Evolutionary conservation across 2,797 vertebrate species (phyloP).

Genomic region (Coregonus suidteri): DNA sequence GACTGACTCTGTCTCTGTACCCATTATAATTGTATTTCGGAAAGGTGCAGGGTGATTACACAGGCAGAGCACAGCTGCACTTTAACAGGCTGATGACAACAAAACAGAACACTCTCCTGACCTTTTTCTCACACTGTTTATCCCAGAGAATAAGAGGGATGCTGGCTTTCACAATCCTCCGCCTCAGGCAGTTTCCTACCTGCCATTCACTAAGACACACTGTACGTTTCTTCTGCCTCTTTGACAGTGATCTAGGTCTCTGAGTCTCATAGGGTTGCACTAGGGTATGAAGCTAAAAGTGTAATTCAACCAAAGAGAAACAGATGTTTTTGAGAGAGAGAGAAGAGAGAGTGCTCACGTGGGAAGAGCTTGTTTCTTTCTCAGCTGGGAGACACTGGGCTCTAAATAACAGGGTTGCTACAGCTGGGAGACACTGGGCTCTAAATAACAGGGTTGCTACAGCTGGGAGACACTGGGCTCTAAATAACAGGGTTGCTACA

Average conservation of each 20-base stretch:
- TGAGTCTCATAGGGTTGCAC: background rate
- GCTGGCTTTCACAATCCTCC: background rate
- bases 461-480: background rate
- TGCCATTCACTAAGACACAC: background rate
- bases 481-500: background rate
- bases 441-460: background rate
- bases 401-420: background rate
- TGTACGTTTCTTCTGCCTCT: background rate
- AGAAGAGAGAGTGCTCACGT: background rate
- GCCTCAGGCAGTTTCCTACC: background rate
- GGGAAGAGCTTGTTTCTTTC: background rate
- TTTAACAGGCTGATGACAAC: conserved; percentile 47
- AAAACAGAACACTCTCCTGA: conserved; percentile 27
- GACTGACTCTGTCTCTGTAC: conserved; percentile 48
- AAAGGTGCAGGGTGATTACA: conserved; percentile 49
- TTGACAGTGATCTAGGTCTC: background rate
- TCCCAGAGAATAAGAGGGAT: background rate
- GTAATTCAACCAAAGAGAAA: background rate
- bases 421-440: background rate
- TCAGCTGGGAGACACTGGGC: background rate
- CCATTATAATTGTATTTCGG: conserved; percentile 53
- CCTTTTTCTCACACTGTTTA: conserved; percentile 29
- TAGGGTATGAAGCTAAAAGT: background rate
- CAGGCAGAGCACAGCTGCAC: conserved; percentile 39
- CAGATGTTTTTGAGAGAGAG: background rate